Evolutionary conservation across 2,113 vertebrate genomes (phyloP).

Genomic region (Salminus brasiliensis): DNA sequence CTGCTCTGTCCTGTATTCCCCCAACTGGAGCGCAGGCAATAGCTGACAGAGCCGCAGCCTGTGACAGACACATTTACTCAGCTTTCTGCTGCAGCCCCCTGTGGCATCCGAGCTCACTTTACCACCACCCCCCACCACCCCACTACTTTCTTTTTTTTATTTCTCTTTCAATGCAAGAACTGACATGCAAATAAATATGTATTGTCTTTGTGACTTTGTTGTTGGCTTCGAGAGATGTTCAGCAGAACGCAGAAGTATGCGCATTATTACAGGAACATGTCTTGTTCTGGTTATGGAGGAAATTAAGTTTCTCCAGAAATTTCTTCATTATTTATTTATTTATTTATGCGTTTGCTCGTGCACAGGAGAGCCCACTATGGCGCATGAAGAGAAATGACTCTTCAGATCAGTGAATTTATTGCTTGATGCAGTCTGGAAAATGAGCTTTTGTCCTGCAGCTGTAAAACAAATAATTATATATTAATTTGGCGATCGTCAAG

Average conservation of each 20-base stretch:
- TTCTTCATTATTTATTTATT: conserved; percentile 69
- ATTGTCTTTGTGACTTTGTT: conserved; percentile 80
- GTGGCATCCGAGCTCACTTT: conserved; percentile 67
- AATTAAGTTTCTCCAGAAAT: conserved; percentile 80
- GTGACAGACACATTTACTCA: conserved; percentile 73
- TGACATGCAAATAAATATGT: conserved; percentile 79
- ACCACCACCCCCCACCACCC: too few species aligned
- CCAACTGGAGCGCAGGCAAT: conserved; percentile 42
- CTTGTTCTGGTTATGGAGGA: conserved; percentile 78
- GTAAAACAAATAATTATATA: conserved; percentile 77
- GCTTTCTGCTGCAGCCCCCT: conserved; percentile 68
- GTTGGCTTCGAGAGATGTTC: conserved; percentile 72
- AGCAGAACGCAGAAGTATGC: conserved; percentile 77
- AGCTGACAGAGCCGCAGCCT: conserved; percentile 68
- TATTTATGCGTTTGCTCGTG: conserved; percentile 16
- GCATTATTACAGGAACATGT: conserved; percentile 79
- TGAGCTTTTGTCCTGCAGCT: conserved; percentile 69
- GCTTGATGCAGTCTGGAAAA: conserved; percentile 75
- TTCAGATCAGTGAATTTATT: conserved; percentile 73
- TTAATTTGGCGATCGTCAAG: conserved; percentile 75
- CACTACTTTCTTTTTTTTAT: conserved; percentile 51
- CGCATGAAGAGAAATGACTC: conserved; percentile 74
- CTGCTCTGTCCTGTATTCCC: conserved; percentile 57
- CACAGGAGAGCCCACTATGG: conserved; percentile 63
- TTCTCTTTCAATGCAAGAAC: conserved; percentile 59